Conservation (phyloP, 2,113 vertebrate species). For the Rousettus leschenaultii region DNA sequence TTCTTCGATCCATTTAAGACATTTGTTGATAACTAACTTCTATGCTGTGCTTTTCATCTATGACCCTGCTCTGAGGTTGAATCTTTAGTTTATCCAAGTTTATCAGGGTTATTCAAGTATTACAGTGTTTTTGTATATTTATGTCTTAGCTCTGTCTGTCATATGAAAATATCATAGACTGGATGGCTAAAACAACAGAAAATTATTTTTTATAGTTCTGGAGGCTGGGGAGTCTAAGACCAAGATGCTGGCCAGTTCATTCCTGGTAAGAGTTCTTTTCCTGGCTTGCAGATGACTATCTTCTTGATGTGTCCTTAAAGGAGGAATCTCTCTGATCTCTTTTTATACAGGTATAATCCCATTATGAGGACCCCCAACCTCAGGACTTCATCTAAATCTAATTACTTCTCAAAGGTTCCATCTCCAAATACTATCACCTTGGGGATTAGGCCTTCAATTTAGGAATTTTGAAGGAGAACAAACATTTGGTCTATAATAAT, state of each 20-base stretch:
- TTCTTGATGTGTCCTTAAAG: background rate
- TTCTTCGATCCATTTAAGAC: background rate
- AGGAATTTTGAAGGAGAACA: background rate
- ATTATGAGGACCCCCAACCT: rapidly evolving
- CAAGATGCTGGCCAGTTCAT: background rate
- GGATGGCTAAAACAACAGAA: background rate
- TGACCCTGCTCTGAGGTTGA: background rate
- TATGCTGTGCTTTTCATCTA: background rate
- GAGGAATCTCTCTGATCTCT: background rate
- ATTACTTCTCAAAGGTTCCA: background rate
- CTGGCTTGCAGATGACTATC: background rate
- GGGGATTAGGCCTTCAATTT: background rate
- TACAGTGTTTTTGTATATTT: background rate
- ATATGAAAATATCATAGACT: background rate
- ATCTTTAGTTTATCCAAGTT: background rate
- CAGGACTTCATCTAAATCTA: background rate
- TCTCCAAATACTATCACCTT: background rate
- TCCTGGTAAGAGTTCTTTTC: background rate
- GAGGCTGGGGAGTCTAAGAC: background rate
- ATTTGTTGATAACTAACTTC: background rate
- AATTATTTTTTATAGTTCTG: background rate
- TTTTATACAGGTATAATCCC: background rate
- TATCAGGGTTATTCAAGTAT: background rate
- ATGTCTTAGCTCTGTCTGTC: background rate
- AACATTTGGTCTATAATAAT: background rate